These are phyloP conservation scores for Parnassius smintheus DNA, from an alignment of 2,888 invertebrate genomes.

Conservation along the genomic window DNA sequence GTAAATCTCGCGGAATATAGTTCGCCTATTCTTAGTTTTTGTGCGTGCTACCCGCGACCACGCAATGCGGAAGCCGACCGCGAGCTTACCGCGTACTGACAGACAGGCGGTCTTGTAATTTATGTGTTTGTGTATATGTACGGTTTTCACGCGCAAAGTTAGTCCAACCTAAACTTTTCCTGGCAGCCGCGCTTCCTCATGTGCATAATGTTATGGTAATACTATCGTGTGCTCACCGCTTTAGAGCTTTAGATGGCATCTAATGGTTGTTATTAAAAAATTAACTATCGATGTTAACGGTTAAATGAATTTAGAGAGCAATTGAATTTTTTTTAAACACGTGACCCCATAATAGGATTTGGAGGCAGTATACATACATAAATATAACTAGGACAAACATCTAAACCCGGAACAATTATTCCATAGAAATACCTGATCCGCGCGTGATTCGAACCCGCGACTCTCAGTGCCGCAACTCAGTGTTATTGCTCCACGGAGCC, in stretches of 20 bases:
- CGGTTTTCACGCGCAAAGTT: conserved; percentile 23
- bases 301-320: not conserved
- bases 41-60: conserved; percentile 31
- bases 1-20: not conserved
- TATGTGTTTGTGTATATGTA: conserved; percentile 32
- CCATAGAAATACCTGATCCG: too few species aligned
- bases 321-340: too few species aligned
- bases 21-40: conserved; percentile 26
- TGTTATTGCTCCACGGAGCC: too few species aligned
- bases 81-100: conserved; percentile 30
- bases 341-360: too few species aligned
- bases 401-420: too few species aligned
- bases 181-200: conserved; percentile 19
- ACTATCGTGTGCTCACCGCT: not conserved
- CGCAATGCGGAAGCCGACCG: conserved; percentile 39
- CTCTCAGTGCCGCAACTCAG: too few species aligned
- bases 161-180: not conserved
- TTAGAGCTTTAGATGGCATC: not conserved
- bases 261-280: conserved; percentile 2
- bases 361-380: too few species aligned
- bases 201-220: not conserved
- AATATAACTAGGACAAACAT: too few species aligned
- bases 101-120: conserved; percentile 37
- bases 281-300: not conserved
- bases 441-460: too few species aligned